Base-by-base conservation (phyloP, 2,113 vertebrate species). In the Trogon surrucura region DNA sequence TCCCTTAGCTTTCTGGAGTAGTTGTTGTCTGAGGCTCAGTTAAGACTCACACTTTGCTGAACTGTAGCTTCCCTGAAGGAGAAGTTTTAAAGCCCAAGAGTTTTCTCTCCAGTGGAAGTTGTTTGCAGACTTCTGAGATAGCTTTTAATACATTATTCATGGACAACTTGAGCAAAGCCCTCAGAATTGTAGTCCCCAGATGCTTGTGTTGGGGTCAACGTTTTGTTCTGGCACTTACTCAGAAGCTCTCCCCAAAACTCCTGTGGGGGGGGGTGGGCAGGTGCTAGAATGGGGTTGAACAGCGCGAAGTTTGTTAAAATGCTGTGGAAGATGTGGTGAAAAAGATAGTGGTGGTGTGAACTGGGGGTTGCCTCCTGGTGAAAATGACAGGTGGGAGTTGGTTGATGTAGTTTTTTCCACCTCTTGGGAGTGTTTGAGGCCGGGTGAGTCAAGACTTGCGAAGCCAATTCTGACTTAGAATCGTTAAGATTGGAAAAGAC, bases 161-260 rank as follows among this genome's bases (percentile, higher is more conserved):
- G 25, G 53, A 32, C 5, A 11, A 3, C 47, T 38, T 54, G 22
- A 26, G 36, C 25, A 84, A 83, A 86, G n/a, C 25, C 13, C 73
- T 78, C 23, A 66, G 50, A 81, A 13, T 48, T 1, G 0, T 10
- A 58, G 19, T 26, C 6, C 16, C 36, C 22, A 3, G 50, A 17
- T 54, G 34, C 30, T 86, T 1, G 1, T 0, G 1, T 10, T 6
- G 51, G 26, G 22, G 8, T 71, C 11, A n/a, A 23, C 51, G 29
- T 17, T 85, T 81, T 75, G 9, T n/a, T 67, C 22, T 82, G 32
- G 21, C 61, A 17, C 13, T 38, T 48, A 16, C 32, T 86, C 51
- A 50, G 20, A 69, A 56, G 38, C 64, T 85, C 3, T 17, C 4
- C 20, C 14, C 18, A 10, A 48, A 2, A 60, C 20, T 48, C 8